Evolutionary conservation across 2,113 vertebrate species (phyloP), one percentile per base, ranked within the genome.

Genomic region (Cyrtonyx montezumae): DNA sequence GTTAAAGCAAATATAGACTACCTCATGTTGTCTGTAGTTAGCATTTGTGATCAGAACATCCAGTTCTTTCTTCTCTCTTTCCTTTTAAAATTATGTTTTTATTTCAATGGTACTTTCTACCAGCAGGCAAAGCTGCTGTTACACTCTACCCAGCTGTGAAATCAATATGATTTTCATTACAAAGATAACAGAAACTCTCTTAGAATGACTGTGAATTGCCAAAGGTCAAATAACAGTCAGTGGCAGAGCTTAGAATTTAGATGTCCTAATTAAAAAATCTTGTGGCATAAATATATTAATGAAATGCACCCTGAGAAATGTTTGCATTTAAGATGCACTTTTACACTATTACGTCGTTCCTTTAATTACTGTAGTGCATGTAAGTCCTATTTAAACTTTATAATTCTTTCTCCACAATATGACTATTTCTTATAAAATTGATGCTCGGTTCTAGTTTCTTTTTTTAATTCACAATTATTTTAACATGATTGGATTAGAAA

Each of bases 141-240:
- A 95, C 91, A 96, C 89, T 84, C 87, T 95, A 89, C 94, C 95
- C 96, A 96, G 95, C 95, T 96, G 95, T 96, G 95, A 96, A 96
- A 96, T 96, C 95, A 94, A 96, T 96, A 96, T 96, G 95, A 96
- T 96, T 96, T 96, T 96, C 96, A 95, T 96, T 96, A 95, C 92
- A 96, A 95, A 94, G 96, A 96, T 96, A 96, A 95, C 92, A 95
- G 90, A 95, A 96, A 95, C 91, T 95, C 93, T 95, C 74, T 92
- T 92, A 96, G 77, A 95, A 95, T 94, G 95, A 88, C 94, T 73
- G 66, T 96, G 95, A 95, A 96, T 96, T 96, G 95, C 94, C 88
- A 96, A 96, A 96, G 96, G 95, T 96, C 96, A 96, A 94, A 93
- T 94, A 96, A 96, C 94, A 96, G 96, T 94, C 92, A 94, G 92